These are phyloP conservation scores for Caradrina clavipalpis DNA, from an alignment of 2,888 invertebrate genomes.

Conservation along the genomic window DNA sequence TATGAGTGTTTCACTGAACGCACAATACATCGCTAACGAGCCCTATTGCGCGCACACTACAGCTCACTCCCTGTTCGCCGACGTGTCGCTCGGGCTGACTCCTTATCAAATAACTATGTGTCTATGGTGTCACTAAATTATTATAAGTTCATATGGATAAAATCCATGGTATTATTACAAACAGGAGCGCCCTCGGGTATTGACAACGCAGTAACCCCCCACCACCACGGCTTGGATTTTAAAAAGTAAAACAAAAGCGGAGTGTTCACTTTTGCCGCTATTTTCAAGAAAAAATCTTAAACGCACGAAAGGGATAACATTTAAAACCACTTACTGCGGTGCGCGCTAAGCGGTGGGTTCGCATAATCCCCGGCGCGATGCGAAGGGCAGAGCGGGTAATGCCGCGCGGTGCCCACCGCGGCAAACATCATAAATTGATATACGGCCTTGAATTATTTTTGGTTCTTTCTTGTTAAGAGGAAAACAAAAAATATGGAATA, in stretches of 20 bases:
- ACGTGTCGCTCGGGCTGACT: conserved; percentile 8
- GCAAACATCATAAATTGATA: conserved; percentile 50
- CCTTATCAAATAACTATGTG: neutral
- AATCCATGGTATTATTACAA: neutral
- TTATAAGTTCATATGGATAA: neutral
- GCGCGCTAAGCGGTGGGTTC: conserved; percentile 36
- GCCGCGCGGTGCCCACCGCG: conserved; percentile 31
- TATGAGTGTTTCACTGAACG: conserved; percentile 9
- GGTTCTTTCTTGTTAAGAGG: neutral
- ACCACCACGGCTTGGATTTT: neutral
- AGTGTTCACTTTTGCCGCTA: conserved; percentile 33
- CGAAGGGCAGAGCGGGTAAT: conserved; percentile 21
- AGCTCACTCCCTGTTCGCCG: conserved; percentile 1
- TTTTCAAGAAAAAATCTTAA: conserved; percentile 43
- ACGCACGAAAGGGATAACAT: conserved; percentile 56
- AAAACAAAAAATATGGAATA: conserved; percentile 22
- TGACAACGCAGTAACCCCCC: neutral
- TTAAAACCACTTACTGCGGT: conserved; percentile 57
- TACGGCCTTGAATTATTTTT: conserved; percentile 30
- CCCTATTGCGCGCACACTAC: conserved; percentile 15
- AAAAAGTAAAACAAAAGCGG: conserved; percentile 32
- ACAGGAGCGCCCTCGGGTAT: neutral
- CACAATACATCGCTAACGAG: conserved; percentile 34
- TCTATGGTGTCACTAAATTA: neutral
- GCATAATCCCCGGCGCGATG: conserved; percentile 34